Base-by-base conservation (phyloP, 2,113 vertebrate species). In the Proteles cristata region DNA sequence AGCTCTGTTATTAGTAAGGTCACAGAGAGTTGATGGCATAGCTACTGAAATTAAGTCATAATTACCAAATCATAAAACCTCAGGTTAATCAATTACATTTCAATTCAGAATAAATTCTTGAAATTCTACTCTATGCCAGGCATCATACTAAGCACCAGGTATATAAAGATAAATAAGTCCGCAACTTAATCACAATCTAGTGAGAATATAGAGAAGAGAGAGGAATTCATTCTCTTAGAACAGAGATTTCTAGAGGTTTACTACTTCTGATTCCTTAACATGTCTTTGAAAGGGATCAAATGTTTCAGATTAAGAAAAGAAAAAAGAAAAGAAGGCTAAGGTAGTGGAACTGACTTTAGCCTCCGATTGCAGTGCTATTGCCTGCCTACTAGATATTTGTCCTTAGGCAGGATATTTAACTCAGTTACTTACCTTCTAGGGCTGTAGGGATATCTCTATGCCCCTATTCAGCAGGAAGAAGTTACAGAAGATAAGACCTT, bases 21-120 rank as follows among this genome's bases (percentile, higher is more conserved):
- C 89, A 88, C 15, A 61, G 2, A 68, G 25, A 80, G 48, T 86
- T 92, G 93, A 92, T 19, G 16, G 14, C 43, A 96, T 7, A 92
- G 43, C 33, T 63, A 65, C 39, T 58, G 66, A 53, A 95, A 85
- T 33, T 31, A 53, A 85, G 50, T 66, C 14, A 35, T 39, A 91
- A 95, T 90, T 85, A 31, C 21, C 82, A 81, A 86, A 69, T 65
- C 77, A 81, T 19, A 39, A 85, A 96, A 81, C 16, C 21, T 92
- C 23, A 65, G 65, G 26, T 33, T 77, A 74, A 73, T 79, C 17
- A 74, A 86, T 91, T 86, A 95, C 66, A 88, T 95, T 81, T 96
- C 25, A 82, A 77, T 23, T 83, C 31, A 89, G n/a, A 43, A 77
- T 83, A 50, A n/a, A 43, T 26, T 84, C n/a, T 76, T 77, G 11